Conservation (phyloP, 2,797 vertebrate species). For the Hippocampus kuda region DNA sequence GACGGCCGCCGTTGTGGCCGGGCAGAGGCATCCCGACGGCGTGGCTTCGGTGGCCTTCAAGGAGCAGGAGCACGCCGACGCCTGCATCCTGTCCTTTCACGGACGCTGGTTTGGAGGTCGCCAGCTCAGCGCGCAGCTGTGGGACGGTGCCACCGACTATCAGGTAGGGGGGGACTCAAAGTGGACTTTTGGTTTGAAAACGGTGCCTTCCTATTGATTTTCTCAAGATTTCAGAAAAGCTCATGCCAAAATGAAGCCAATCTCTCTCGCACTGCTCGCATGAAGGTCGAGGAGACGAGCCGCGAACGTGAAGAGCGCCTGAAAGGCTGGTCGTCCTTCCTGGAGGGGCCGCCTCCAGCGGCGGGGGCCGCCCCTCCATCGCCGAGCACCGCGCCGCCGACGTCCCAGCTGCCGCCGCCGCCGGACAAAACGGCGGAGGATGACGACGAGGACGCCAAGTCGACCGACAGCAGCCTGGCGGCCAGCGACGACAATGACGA, state of each 20-base stretch:
- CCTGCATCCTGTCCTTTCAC: slow-evolving; percentile 75
- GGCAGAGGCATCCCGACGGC: slow-evolving; percentile 87
- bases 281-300: slow-evolving; percentile 86
- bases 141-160: slow-evolving; percentile 90
- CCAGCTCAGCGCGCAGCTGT: slow-evolving; percentile 76
- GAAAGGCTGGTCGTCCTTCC: slow-evolving; percentile 81
- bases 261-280: too few relatives aligned
- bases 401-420: neutral
- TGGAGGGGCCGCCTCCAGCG: slow-evolving; percentile 48
- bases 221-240: too few relatives aligned
- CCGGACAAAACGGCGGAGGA: neutral
- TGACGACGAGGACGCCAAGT: slow-evolving; percentile 59
- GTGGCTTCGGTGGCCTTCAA: slow-evolving; percentile 89
- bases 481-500: slow-evolving; percentile 74
- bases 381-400: slow-evolving; percentile 10
- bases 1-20: neutral
- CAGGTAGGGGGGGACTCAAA: slow-evolving; percentile 65
- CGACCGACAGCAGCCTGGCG: slow-evolving; percentile 86
- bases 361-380: slow-evolving; percentile 32
- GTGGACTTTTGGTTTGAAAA: neutral
- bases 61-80: slow-evolving; percentile 78
- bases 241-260: too few relatives aligned
- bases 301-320: slow-evolving; percentile 91
- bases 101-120: slow-evolving; percentile 94
- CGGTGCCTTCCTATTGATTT: too few relatives aligned